These are phyloP conservation scores for Phengaris alcon DNA, from an alignment of 2,888 invertebrate species.

Conservation along the genomic window DNA sequence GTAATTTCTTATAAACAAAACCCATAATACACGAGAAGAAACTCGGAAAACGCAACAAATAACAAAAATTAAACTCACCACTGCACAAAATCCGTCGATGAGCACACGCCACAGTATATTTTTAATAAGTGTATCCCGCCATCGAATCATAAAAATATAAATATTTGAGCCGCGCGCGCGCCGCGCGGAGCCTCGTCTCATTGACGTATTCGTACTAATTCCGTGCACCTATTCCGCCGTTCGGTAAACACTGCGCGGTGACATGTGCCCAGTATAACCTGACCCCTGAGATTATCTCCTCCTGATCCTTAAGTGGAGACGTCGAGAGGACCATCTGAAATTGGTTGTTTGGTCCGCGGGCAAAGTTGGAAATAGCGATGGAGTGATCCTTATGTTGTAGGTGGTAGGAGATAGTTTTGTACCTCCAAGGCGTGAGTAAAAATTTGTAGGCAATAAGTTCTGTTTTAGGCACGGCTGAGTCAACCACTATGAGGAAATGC, in stretches of 20 bases:
- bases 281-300: conserved; percentile 47
- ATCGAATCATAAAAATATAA: conserved; percentile 74
- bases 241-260: conserved; percentile 73
- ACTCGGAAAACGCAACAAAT: neutral
- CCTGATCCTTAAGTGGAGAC: conserved; percentile 47
- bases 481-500: conserved; percentile 76
- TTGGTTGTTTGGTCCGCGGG: conserved; percentile 50
- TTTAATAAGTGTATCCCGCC: conserved; percentile 67
- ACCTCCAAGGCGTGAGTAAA: conserved; percentile 32
- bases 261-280: conserved; percentile 54
- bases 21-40: neutral
- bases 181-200: conserved; percentile 59
- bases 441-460: conserved; percentile 69
- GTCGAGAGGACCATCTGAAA: conserved; percentile 47
- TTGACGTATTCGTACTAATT: conserved; percentile 79
- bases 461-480: conserved; percentile 74
- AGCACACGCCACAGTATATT: conserved; percentile 58
- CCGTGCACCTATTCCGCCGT: conserved; percentile 77
- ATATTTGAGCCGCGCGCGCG: conserved; percentile 67
- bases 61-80: neutral
- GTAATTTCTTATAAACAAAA: neutral
- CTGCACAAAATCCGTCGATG: conserved; percentile 15
- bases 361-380: conserved; percentile 45
- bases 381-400: conserved; percentile 32
- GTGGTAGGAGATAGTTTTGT: conserved; percentile 43